Conservation (phyloP, 2,797 vertebrate species). For the Brotula barbata region DNA sequence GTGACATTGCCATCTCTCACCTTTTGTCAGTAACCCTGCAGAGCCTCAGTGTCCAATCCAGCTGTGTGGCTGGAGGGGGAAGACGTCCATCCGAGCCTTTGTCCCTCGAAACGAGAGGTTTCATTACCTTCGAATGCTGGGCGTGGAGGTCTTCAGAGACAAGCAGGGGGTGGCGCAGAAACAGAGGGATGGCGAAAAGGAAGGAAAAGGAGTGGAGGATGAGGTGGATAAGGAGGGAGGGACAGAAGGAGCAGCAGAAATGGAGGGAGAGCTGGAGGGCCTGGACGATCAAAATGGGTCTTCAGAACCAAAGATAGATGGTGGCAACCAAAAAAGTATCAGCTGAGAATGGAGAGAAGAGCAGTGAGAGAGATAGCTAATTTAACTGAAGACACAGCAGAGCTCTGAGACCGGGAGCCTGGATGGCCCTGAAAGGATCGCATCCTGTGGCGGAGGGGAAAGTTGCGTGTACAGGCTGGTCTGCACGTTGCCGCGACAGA, state of each 20-base stretch:
- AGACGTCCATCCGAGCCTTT: slow-evolving; percentile 94
- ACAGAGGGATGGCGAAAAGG: slow-evolving; percentile 58
- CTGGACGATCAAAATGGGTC: slow-evolving; percentile 44
- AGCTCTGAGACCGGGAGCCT: slow-evolving; percentile 25
- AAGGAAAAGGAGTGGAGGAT: slow-evolving; percentile 29
- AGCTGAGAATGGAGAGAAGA: slow-evolving; percentile 39
- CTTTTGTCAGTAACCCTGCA: slow-evolving; percentile 75
- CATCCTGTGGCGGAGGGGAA: slow-evolving; percentile 9
- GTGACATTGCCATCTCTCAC: background rate
- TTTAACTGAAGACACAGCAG: slow-evolving; percentile 13
- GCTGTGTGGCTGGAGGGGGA: slow-evolving; percentile 96
- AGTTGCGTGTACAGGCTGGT: slow-evolving; percentile 10
- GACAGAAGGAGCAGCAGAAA: slow-evolving; percentile 26
- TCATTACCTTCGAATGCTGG: slow-evolving; percentile 96
- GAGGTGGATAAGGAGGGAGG: slow-evolving; percentile 15
- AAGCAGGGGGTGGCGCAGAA: slow-evolving; percentile 73
- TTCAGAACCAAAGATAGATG: slow-evolving; percentile 37
- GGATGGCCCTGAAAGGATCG: slow-evolving; percentile 18
- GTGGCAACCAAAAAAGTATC: slow-evolving; percentile 17
- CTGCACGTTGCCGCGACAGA: slow-evolving; percentile 37
- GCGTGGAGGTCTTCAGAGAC: slow-evolving; percentile 86
- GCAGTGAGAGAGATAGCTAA: background rate
- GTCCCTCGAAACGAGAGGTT: slow-evolving; percentile 93
- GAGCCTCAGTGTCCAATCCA: slow-evolving; percentile 92
- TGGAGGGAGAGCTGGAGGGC: slow-evolving; percentile 39